Percentiles rank a stretch among this genome's conserved stretches.
phyloP scores from a whole-genome alignment of 2,113 vertebrate genomes.

The Pteronura brasiliensis region DNA sequence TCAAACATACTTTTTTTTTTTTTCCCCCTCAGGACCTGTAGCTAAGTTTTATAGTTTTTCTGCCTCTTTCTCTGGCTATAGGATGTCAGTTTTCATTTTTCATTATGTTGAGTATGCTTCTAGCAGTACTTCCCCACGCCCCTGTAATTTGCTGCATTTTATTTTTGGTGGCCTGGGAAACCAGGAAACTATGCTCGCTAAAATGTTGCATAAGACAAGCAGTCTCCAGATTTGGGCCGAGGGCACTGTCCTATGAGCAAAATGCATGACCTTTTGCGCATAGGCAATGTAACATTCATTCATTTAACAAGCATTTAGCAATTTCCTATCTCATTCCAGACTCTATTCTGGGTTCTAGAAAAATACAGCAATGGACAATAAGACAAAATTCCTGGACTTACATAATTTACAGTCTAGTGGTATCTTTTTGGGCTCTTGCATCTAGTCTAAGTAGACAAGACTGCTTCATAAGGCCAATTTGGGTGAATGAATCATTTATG shows the following conservation, averaged over 20 bases:
- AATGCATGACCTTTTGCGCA: slow-evolving; percentile 31
- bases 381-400: neutral
- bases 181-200: slow-evolving; percentile 27
- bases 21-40: neutral
- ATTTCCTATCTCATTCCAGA: neutral
- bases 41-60: neutral
- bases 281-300: slow-evolving; percentile 21
- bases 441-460: neutral
- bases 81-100: slow-evolving; percentile 38
- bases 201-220: slow-evolving; percentile 29
- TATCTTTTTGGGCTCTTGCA: neutral
- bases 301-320: slow-evolving; percentile 45
- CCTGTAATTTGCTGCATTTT: slow-evolving; percentile 42
- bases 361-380: neutral
- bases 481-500: neutral
- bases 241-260: neutral
- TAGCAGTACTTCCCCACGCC: neutral
- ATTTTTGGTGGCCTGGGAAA: slow-evolving; percentile 52
- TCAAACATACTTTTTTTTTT: neutral
- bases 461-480: neutral
- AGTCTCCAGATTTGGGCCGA: slow-evolving; percentile 15
- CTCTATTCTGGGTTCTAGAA: slow-evolving; percentile 19
- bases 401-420: neutral
- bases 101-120: neutral
- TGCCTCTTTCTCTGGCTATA: neutral